Evolutionary conservation across 1,140 invertebrate species (phyloP).

Genomic region (Zelostemma sp.): DNA sequence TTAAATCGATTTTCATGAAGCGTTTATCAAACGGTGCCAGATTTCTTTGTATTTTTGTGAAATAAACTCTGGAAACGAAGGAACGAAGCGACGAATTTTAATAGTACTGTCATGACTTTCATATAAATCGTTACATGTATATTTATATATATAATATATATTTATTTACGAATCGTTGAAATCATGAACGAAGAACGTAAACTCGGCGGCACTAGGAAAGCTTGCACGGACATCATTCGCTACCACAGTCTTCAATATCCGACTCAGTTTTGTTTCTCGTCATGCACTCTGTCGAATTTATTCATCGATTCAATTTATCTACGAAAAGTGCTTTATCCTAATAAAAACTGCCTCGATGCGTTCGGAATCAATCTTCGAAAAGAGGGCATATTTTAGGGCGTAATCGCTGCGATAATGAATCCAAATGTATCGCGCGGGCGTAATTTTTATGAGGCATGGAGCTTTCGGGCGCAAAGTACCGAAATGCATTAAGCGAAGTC

Average conservation of each 20-base stretch:
- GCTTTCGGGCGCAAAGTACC: constrained; percentile 15
- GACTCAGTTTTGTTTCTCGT: constrained; percentile 32
- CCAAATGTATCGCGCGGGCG: constrained; percentile 1
- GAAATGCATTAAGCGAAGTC: constrained; percentile 13
- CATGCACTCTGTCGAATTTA: constrained; percentile 52
- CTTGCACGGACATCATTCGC: constrained; percentile 68
- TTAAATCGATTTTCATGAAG: constrained; percentile 40
- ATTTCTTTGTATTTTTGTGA: not conserved
- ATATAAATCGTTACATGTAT: constrained; percentile 54
- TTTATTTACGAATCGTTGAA: constrained; percentile 20
- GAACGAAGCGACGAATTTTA: constrained; percentile 39
- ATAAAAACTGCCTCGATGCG: constrained; percentile 8
- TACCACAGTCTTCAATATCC: constrained; percentile 52
- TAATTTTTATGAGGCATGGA: constrained; percentile 17
- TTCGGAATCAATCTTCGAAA: not conserved
- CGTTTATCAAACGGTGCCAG: constrained; percentile 18
- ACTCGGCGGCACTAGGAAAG: constrained; percentile 67
- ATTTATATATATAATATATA: constrained; percentile 24
- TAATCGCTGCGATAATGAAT: no score
- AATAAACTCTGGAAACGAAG: constrained; percentile 17
- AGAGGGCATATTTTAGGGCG: constrained; percentile 15
- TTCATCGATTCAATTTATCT: constrained; percentile 57
- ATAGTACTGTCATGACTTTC: constrained; percentile 57
- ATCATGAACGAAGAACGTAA: constrained; percentile 35
- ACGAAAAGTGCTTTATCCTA: constrained; percentile 36